Evolutionary conservation across 2,797 vertebrate genomes (phyloP).

Genomic region (Notolabrus celidotus): DNA sequence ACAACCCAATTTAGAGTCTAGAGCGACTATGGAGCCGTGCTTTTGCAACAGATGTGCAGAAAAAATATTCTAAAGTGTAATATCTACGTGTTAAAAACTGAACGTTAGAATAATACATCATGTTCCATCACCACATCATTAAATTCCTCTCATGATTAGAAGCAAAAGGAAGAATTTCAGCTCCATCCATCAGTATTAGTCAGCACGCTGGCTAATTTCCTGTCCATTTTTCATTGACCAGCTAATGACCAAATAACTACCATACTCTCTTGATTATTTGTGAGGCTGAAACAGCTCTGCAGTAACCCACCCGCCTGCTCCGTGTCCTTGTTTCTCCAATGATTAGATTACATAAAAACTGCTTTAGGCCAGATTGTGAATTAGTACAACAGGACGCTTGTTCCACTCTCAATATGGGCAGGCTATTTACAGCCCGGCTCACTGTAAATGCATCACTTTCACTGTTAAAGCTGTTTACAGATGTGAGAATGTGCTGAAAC

Average conservation of each 20-base stretch:
- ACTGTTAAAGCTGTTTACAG: conserved; percentile 32
- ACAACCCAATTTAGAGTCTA: too few relatives aligned
- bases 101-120: not conserved
- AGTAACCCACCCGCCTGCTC: conserved; percentile 51
- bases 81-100: not conserved
- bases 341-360: conserved; percentile 77
- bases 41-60: too few relatives aligned
- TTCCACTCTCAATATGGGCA: conserved; percentile 56
- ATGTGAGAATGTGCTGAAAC: conserved; percentile 26
- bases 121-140: not conserved
- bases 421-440: conserved; percentile 64
- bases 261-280: conserved; percentile 40
- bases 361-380: conserved; percentile 65
- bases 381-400: conserved; percentile 67
- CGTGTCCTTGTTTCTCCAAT: conserved; percentile 68
- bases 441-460: conserved; percentile 40
- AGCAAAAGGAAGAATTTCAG: not conserved
- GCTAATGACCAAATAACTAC: conserved; percentile 23
- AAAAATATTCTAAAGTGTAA: too few relatives aligned
- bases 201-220: conserved; percentile 17
- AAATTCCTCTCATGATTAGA: conserved; percentile 3
- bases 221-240: conserved; percentile 17
- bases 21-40: too few relatives aligned
- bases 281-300: conserved; percentile 24
- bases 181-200: conserved; percentile 10